These are phyloP conservation scores for Sitobion miscanthi DNA, from an alignment of 1,140 invertebrate genomes.

Conservation along the genomic window DNA sequence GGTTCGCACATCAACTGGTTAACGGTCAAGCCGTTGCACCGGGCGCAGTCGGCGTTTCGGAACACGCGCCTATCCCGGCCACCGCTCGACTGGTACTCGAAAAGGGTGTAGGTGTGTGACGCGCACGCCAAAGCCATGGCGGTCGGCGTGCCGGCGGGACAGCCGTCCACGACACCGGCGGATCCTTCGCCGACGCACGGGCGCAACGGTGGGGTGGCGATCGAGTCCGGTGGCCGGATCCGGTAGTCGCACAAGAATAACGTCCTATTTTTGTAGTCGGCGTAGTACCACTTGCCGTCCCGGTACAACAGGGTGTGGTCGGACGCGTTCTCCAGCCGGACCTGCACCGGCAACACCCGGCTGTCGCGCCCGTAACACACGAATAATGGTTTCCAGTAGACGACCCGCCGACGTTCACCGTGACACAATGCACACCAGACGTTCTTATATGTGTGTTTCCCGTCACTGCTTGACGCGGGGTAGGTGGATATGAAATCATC, in stretches of 20 bases:
- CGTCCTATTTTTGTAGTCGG: neutral
- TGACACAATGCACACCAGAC: slow-evolving; percentile 43
- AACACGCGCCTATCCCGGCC: neutral
- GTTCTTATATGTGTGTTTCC: neutral
- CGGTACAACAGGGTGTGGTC: neutral
- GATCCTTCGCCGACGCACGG: neutral
- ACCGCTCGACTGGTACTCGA: neutral
- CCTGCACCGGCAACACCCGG: neutral
- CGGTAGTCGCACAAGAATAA: neutral
- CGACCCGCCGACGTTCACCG: neutral
- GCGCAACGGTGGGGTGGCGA: neutral
- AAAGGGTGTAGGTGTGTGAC: neutral
- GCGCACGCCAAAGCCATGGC: neutral
- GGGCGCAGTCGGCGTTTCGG: slow-evolving; percentile 48
- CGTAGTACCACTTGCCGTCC: slow-evolving; percentile 21
- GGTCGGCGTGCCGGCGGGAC: neutral
- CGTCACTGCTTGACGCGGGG: neutral
- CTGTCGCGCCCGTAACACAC: neutral
- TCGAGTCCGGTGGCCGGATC: neutral
- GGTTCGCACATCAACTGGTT: neutral
- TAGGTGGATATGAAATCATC: neutral
- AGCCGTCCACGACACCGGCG: neutral
- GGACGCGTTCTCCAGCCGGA: neutral
- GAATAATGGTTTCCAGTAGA: slow-evolving; percentile 44
- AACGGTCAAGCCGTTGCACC: slow-evolving; percentile 31